phyloP scores from a whole-genome alignment of 2,113 vertebrate species.

The Castor canadensis region DNA sequence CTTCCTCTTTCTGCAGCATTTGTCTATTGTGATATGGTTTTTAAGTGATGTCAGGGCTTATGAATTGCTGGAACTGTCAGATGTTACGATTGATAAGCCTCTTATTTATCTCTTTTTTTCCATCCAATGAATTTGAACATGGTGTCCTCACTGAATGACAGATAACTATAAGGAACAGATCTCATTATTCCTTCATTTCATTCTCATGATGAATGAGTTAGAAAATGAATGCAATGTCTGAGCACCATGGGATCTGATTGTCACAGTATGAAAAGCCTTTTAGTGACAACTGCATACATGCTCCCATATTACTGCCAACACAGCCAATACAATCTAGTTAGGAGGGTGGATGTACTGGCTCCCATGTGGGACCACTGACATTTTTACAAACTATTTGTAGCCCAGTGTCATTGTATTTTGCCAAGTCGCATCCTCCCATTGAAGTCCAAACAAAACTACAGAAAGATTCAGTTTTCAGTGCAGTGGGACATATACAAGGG shows the following conservation, averaged over 20 bases:
- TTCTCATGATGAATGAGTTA: slow-evolving; percentile 66
- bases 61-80: neutral
- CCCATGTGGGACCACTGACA: neutral
- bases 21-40: neutral
- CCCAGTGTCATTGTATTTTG: slow-evolving; percentile 33
- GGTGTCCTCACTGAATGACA: slow-evolving; percentile 39
- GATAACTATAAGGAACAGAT: slow-evolving; percentile 40
- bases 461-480: slow-evolving; percentile 30
- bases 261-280: slow-evolving; percentile 72
- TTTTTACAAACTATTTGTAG: slow-evolving; percentile 50
- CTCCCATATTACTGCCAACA: slow-evolving; percentile 37
- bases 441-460: slow-evolving; percentile 45
- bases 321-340: slow-evolving; percentile 23
- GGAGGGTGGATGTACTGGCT: slow-evolving; percentile 33
- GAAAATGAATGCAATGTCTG: slow-evolving; percentile 63
- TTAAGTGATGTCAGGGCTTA: neutral
- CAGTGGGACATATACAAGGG: slow-evolving; percentile 30
- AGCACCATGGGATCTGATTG: slow-evolving; percentile 60
- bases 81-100: slow-evolving; percentile 52
- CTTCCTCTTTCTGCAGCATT: neutral
- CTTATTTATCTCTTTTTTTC: slow-evolving; percentile 55
- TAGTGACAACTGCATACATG: slow-evolving; percentile 42
- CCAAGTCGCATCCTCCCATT: slow-evolving; percentile 33
- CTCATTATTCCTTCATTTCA: slow-evolving; percentile 57
- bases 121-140: neutral